Evolutionary conservation across 1,140 invertebrate species (phyloP), one percentile per base, ranked within the genome.

Genomic region (Drosophila athabasca): DNA sequence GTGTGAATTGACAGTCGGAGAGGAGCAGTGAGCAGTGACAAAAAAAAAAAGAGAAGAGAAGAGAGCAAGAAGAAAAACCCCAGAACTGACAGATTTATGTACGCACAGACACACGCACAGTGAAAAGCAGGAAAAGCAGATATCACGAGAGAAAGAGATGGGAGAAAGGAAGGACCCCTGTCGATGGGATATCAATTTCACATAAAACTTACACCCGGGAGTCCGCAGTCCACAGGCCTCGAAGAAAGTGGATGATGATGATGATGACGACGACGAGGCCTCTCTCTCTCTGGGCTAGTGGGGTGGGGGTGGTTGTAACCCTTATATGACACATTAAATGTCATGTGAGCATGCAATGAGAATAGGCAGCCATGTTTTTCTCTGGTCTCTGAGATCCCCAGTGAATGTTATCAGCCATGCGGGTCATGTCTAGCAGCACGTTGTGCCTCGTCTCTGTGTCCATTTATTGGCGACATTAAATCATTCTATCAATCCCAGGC

Each of bases 21-120:
- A 70, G 65, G 17, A 19, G 17, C 17, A 19, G 17, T 19, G 73
- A 39, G 79, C 83, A 88, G 79, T 88, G 83, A 88, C 83, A 88
- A 89, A 88, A 64, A 88, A 89, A 85, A 89, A 79, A 74, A 84
- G 68, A 29, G 26, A 72, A 29, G 26, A 31, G 31, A 13, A 39
- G 11, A 13, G 35, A 26, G 24, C 4, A 39, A 39, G 35, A 39
- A 39, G 35, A 13, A 39, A 39, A 39, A 39, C 35, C 31, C 35
- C 35, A 39, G 80, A 89, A 88, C 68, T 90, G 89, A 90, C 89
- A 90, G 89, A 90, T 90, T 90, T 90, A 90, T 90, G 89, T 89
- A 71, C 84, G 85, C 77, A 83, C 66, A 51, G 64, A 83, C 60
- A 68, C 55, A 73, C 68, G 60, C 61, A 48, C 69, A 26, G 24